Base-by-base conservation (phyloP, 2,888 invertebrate species). In the Synergus itoensis region DNA sequence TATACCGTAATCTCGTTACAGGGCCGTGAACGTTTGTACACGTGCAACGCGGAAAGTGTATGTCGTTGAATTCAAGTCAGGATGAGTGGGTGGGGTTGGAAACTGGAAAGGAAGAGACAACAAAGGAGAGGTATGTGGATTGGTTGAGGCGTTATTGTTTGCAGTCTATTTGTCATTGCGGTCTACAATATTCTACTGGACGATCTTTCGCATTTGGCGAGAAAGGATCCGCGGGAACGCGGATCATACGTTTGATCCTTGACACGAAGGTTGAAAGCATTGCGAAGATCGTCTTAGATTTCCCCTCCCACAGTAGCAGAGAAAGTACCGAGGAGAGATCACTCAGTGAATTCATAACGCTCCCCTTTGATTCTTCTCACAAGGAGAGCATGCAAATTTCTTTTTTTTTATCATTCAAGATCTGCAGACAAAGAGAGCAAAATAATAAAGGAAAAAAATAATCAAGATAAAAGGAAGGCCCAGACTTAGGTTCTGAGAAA, bases 1-100 rank as follows among this genome's bases (percentile, higher is more conserved):
- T 81, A 85, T 84, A 85, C 86, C 85, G 86, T 87, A 88, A 87
- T 86, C 85, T 85, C 86, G 83, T 85, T 83, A 85, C 83, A 83
- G 84, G 80, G 81, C 82, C 82, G 80, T 82, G 81, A 80, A 76
- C 82, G 65, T 75, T 69, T 76, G 62, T 45, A 57, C 79, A 73
- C 64, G 65, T 67, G 18, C 65, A 77, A 63, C 12, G 65, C 18
- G 63, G 43, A 73, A n/a, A 76, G 78, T 73, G 53, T 73, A 73
- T 14, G 21, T 45, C 28, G 48, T 73, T 53, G 11, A 73, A 53
- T 73, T 73, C 36, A 53, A 73, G 40, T 18, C 76, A 80, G 62
- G 80, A 82, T 78, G 73, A 79, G 80, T 60, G 76, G 77, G 76
- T 78, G 65, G 78, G 63, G 69, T 69, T 76, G 78, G 18, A 57